Percentiles rank a stretch among this genome's conserved stretches.
Evolutionary conservation across 2,888 invertebrate species (phyloP).

Genomic region (Linyphia triangularis): DNA sequence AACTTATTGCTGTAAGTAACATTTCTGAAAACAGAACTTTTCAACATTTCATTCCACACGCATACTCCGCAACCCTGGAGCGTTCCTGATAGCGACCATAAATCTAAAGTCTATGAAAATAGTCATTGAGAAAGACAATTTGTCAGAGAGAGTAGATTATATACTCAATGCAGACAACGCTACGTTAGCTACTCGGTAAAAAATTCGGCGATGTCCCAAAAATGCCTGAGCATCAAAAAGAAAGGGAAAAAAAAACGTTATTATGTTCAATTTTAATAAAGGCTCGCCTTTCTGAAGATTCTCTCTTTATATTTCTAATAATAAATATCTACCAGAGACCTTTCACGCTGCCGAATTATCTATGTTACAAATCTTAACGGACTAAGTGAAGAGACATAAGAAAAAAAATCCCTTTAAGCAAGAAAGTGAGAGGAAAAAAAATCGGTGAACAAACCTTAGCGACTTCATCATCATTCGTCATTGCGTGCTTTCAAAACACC

Average conservation of each 20-base stretch:
- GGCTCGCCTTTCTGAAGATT: not conserved
- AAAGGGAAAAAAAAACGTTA: slow-evolving; percentile 22
- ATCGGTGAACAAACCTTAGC: slow-evolving; percentile 53
- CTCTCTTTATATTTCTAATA: slow-evolving; percentile 56
- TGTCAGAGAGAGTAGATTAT: not conserved
- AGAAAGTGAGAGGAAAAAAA: slow-evolving; percentile 3
- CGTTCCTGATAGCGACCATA: too few species aligned
- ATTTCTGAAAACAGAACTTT: too few species aligned
- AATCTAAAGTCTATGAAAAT: not conserved
- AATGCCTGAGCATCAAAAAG: slow-evolving; percentile 1
- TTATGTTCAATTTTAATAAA: slow-evolving; percentile 61
- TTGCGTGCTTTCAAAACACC: slow-evolving; percentile 70
- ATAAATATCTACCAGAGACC: slow-evolving; percentile 16
- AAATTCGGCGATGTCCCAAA: not conserved
- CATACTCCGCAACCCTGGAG: too few species aligned
- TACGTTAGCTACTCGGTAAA: slow-evolving; percentile 8
- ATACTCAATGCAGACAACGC: slow-evolving; percentile 10
- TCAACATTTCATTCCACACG: too few species aligned
- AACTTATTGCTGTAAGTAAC: too few species aligned
- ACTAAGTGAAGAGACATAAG: slow-evolving; percentile 31
- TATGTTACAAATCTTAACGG: slow-evolving; percentile 52
- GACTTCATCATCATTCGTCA: slow-evolving; percentile 73
- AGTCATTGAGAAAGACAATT: not conserved
- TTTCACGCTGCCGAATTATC: slow-evolving; percentile 40
- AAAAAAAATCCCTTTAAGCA: not conserved